Conservation (phyloP, 2,888 invertebrate genomes). For the Notodonta ziczac region DNA sequence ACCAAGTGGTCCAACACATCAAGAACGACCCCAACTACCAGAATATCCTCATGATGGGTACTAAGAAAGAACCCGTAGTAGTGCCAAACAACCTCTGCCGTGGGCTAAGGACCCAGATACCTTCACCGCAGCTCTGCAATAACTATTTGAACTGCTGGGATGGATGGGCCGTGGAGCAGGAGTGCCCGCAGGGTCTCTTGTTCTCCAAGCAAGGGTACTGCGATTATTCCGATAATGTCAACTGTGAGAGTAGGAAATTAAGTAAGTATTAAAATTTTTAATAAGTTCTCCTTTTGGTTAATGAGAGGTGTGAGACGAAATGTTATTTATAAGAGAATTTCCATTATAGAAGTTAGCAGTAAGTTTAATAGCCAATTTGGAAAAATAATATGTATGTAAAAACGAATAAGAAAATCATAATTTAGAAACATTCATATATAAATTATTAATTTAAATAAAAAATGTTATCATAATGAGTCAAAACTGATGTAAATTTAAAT, state of each 20-base stretch:
- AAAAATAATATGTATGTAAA: too few relatives aligned
- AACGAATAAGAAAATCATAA: too few relatives aligned
- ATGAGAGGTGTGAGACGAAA: not conserved
- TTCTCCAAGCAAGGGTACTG: conserved; percentile 86
- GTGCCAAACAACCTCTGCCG: conserved; percentile 68
- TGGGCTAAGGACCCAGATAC: conserved; percentile 85
- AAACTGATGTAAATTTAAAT: too few relatives aligned
- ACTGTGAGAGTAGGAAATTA: conserved; percentile 82
- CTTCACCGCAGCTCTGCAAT: conserved; percentile 84
- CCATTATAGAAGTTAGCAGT: too few relatives aligned
- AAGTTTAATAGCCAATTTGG: too few relatives aligned
- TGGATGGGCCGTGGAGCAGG: conserved; percentile 86
- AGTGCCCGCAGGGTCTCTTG: conserved; percentile 85
- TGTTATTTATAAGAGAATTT: too few relatives aligned
- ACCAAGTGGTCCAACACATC: conserved; percentile 67
- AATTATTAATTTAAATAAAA: too few relatives aligned
- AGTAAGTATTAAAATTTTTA: conserved; percentile 47
- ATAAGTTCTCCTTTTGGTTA: too few relatives aligned
- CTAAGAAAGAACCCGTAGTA: conserved; percentile 58
- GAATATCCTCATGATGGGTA: conserved; percentile 59
- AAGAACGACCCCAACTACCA: conserved; percentile 67
- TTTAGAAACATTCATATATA: too few relatives aligned
- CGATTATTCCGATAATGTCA: conserved; percentile 86
- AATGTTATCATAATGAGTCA: too few relatives aligned
- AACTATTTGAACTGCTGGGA: conserved; percentile 90